These are phyloP conservation scores for Pontoporia blainvillei DNA, from an alignment of 2,113 vertebrate species.

Conservation along the genomic window DNA sequence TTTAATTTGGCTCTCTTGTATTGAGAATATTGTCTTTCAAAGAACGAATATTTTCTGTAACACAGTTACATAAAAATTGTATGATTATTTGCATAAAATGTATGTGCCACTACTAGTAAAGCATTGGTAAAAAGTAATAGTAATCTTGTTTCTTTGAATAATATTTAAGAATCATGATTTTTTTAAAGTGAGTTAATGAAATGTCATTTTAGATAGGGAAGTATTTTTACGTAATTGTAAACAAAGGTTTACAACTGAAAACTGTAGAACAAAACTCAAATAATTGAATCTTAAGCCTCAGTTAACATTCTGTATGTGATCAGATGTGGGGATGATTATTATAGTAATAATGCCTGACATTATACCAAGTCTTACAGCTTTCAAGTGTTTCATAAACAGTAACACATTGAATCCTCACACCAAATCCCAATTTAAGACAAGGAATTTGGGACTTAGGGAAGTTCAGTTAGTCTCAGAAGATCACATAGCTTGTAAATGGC, in stretches of 20 bases:
- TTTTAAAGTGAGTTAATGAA: background rate
- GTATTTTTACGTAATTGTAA: background rate
- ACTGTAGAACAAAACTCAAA: slow-evolving; percentile 17
- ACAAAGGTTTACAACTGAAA: slow-evolving; percentile 12
- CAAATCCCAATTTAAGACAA: slow-evolving; percentile 29
- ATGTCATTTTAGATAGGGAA: slow-evolving; percentile 4
- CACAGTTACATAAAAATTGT: slow-evolving; percentile 31
- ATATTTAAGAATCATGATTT: background rate
- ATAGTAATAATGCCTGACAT: background rate
- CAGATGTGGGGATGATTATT: background rate
- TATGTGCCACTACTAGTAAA: background rate
- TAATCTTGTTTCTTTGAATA: background rate
- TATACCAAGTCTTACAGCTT: background rate
- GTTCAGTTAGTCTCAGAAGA: background rate
- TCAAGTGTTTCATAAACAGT: slow-evolving; percentile 25
- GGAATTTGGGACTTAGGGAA: background rate
- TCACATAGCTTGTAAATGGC: background rate
- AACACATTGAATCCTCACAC: background rate
- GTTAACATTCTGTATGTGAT: background rate
- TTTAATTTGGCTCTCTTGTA: slow-evolving; percentile 62
- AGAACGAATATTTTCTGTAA: slow-evolving; percentile 47
- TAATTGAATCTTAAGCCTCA: slow-evolving; percentile 29
- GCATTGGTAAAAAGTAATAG: background rate
- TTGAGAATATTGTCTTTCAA: slow-evolving; percentile 48
- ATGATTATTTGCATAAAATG: background rate